These are phyloP conservation scores for Eueremaeus valkanovi DNA, from an alignment of 2,888 invertebrate species.

Conservation along the genomic window DNA sequence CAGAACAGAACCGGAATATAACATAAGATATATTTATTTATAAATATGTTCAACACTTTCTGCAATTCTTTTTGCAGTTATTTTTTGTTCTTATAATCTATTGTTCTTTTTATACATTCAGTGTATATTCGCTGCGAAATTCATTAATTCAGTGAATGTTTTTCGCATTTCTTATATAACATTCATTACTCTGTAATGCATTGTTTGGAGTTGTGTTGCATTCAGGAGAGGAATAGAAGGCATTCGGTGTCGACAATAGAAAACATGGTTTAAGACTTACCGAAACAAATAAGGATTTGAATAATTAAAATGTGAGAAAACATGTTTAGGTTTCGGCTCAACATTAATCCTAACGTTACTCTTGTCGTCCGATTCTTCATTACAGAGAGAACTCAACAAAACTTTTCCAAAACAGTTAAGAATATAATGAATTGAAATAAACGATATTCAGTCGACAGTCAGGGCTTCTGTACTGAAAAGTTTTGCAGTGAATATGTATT, in stretches of 20 bases:
- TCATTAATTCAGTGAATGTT: too few species aligned
- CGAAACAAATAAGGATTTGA: neutral
- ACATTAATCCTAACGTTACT: neutral
- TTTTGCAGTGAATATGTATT: neutral
- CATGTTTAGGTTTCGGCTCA: neutral
- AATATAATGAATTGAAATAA: neutral
- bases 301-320: neutral
- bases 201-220: slow-evolving; percentile 6
- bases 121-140: neutral
- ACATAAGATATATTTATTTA: neutral
- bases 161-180: neutral
- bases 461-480: neutral
- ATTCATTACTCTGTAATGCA: neutral
- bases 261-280: neutral
- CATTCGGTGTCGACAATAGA: neutral
- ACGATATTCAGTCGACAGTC: neutral
- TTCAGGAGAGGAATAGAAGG: slow-evolving; percentile 2
- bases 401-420: neutral
- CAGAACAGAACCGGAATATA: slow-evolving; percentile 1
- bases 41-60: neutral
- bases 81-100: too few species aligned
- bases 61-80: neutral
- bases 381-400: neutral
- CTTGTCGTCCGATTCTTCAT: neutral
- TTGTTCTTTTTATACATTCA: too few species aligned